Base-by-base conservation (phyloP, 2,797 vertebrate genomes). In the Staurois parvus region DNA sequence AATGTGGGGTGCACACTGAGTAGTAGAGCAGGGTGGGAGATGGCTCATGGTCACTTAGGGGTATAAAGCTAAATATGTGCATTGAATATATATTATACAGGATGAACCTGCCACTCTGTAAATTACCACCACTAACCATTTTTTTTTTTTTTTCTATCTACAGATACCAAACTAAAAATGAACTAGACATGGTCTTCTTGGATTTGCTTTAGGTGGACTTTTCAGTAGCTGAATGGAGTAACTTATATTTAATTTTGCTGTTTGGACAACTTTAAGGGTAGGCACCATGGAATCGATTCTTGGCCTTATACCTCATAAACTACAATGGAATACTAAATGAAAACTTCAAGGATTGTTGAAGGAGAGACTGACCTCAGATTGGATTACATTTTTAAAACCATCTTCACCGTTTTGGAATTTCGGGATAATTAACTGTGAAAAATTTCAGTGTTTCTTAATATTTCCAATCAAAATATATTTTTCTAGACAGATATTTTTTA, bases 141-240 rank as follows among this genome's bases (percentile, higher is more conserved):
- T 12, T 40, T 45, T 45, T 2, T 64, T 77, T 66, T 24, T n/a
- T 42, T 45, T 66, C 13, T 40, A 10, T 56, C 66, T 56, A 1
- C 48, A 86, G 85, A 26, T 73, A 72, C 72, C 67, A 66, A 67
- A 73, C 74, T 29, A 72, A 67, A 66, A 78, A 83, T 86, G 85
- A 86, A 83, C 79, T 73, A 73, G 30, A 24, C 30, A 4, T n/a
- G 13, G 21, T 1, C 2, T 48, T 66, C 28, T 78, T 76, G 56
- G 80, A 83, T 66, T 67, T 40, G 2, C 30, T 48, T 28, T 72
- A 72, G 68, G 29, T 19, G 79, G 15, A 62, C 70, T 52, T 17
- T 80, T 29, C 6, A 34, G 26, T 37, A 59, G 34, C 15, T 52
- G 13, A n/a, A 29, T 26, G 28, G 28, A 30, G 19, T 21, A 15